Evolutionary conservation across 2,888 invertebrate genomes (phyloP).

Genomic region (Lissocephala sabroskyi): DNA sequence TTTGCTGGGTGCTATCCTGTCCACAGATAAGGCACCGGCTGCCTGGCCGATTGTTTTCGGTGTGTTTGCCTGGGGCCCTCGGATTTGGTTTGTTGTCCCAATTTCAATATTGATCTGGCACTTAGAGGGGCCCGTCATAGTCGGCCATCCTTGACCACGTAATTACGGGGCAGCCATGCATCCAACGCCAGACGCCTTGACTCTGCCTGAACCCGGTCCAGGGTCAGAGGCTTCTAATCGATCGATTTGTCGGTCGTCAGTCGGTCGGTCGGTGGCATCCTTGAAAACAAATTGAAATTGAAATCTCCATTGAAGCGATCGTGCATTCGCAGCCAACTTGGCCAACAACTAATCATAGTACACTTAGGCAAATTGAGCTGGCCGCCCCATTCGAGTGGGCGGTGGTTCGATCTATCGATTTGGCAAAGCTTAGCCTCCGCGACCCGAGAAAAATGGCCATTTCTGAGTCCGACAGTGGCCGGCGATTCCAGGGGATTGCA

Average conservation of each 20-base stretch:
- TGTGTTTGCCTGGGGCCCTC: no score
- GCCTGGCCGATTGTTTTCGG: no score
- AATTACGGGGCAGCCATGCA: neutral
- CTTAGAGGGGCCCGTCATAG: constrained; percentile 14
- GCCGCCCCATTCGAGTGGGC: no score
- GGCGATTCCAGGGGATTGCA: no score
- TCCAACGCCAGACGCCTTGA: no score
- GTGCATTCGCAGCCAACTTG: constrained; percentile 1
- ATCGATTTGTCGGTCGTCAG: constrained; percentile 19
- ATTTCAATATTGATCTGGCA: constrained; percentile 40
- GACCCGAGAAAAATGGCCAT: no score
- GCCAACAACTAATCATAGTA: constrained; percentile 41
- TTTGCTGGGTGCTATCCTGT: no score
- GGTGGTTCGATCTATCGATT: constrained; percentile 29
- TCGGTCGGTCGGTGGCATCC: constrained; percentile 35
- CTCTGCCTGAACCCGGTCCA: constrained; percentile 15
- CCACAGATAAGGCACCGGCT: no score
- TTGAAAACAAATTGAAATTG: constrained; percentile 35
- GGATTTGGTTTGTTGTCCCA: no score
- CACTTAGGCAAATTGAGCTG: constrained; percentile 38
- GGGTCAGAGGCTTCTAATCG: constrained; percentile 40
- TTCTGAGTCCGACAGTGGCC: no score
- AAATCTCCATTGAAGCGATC: constrained; percentile 34
- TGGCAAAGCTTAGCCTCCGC: no score
- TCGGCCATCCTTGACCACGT: constrained; percentile 41